Conservation (phyloP, 1,140 invertebrate species). For the Orchesella cincta region DNA sequence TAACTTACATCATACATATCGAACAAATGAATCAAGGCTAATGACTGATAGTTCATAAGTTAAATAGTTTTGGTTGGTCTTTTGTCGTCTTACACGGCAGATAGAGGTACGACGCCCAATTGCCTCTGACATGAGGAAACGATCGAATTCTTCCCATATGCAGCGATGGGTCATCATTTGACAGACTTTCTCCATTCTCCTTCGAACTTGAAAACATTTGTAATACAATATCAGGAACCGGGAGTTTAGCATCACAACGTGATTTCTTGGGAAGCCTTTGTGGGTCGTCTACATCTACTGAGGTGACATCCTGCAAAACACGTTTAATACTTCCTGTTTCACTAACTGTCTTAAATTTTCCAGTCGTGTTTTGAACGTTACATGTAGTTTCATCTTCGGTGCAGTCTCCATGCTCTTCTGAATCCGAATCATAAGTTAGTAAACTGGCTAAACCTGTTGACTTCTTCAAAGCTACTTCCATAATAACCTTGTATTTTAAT, state of each 20-base stretch:
- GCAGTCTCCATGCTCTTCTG: too few relatives aligned
- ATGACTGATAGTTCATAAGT: neutral
- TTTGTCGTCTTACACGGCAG: conserved; percentile 69
- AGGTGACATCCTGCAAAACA: too few relatives aligned
- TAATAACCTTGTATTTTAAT: neutral
- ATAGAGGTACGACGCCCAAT: conserved; percentile 76
- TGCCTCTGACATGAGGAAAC: conserved; percentile 76
- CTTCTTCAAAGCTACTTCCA: neutral
- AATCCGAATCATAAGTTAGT: neutral
- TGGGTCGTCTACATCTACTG: too few relatives aligned
- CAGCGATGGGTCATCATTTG: conserved; percentile 61
- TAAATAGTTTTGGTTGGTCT: too few relatives aligned
- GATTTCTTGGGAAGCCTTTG: too few relatives aligned
- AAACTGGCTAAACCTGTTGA: conserved; percentile 12
- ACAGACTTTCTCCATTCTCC: conserved; percentile 4
- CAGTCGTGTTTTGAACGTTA: too few relatives aligned
- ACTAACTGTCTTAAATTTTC: too few relatives aligned
- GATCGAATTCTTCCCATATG: conserved; percentile 68
- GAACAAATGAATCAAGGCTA: neutral
- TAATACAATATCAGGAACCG: conserved; percentile 20
- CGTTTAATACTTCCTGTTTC: too few relatives aligned
- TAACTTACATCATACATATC: too few relatives aligned
- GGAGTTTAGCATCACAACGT: too few relatives aligned
- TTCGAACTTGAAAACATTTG: conserved; percentile 27
- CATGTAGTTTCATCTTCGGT: too few relatives aligned